Conservation (phyloP, 2,113 vertebrate genomes). For the Microcebus ravelobensis region DNA sequence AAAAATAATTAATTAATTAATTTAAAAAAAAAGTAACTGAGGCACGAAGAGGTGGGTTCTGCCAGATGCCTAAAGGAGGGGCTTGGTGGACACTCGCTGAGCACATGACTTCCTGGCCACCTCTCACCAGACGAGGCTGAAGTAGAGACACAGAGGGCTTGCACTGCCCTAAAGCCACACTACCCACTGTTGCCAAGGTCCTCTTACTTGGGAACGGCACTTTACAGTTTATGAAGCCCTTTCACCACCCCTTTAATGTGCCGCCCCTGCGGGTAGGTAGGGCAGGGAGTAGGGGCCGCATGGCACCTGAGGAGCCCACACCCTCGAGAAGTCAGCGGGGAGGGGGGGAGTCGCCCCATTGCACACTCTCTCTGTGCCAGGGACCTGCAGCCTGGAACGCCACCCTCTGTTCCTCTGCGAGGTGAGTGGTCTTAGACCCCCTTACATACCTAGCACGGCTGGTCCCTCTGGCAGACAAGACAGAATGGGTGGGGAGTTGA, state of each 20-base stretch:
- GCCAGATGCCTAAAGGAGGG: background rate
- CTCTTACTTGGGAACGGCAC: background rate
- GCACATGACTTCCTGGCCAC: background rate
- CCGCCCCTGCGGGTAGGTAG: background rate
- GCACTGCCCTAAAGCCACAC: background rate
- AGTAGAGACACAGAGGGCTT: rapidly evolving
- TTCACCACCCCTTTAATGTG: background rate
- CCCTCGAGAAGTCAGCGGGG: background rate
- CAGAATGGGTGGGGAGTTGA: background rate
- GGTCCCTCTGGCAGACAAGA: background rate
- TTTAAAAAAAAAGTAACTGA: background rate
- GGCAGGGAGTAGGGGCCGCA: background rate
- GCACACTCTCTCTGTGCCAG: rapidly evolving
- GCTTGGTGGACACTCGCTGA: background rate
- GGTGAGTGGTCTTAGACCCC: no score
- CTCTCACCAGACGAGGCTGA: background rate
- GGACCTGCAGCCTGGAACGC: background rate
- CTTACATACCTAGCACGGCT: no score
- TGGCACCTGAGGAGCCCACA: background rate
- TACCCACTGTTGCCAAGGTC: background rate
- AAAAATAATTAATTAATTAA: no score
- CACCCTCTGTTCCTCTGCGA: background rate
- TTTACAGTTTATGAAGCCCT: background rate
- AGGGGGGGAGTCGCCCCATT: background rate
- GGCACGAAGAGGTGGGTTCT: background rate